Percentiles rank a stretch among this genome's conserved stretches.
Evolutionary conservation across 2,797 vertebrate species (phyloP).

Genomic region (Bradypodion ventrale): DNA sequence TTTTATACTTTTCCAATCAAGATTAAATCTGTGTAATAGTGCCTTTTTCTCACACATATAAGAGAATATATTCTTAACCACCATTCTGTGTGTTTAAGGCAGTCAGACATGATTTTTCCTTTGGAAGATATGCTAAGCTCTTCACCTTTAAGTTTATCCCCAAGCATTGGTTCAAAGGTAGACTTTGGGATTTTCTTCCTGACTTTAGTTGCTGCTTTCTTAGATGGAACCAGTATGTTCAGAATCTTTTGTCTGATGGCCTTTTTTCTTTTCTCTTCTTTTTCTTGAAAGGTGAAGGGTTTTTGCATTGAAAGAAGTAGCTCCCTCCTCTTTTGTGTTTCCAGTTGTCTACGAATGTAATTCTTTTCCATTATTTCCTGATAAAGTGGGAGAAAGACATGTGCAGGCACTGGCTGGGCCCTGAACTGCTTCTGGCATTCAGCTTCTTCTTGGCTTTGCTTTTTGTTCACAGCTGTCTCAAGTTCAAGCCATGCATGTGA

Average conservation of each 20-base stretch:
- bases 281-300: conserved; percentile 89
- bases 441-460: conserved; percentile 80
- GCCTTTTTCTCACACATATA: too few species aligned
- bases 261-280: conserved; percentile 82
- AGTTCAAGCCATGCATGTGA: conserved; percentile 69
- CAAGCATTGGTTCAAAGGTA: conserved; percentile 72
- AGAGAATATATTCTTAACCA: conserved; percentile 10
- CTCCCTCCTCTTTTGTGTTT: conserved; percentile 83
- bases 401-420: conserved; percentile 84
- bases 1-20: not conserved
- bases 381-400: conserved; percentile 83
- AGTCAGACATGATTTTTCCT: conserved; percentile 25
- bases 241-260: conserved; percentile 68
- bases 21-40: too few species aligned
- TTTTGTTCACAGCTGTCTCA: conserved; percentile 64
- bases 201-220: conserved; percentile 59
- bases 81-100: not conserved
- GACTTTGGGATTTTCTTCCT: conserved; percentile 75
- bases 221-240: conserved; percentile 58
- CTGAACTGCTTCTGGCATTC: conserved; percentile 91
- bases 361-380: conserved; percentile 79
- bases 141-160: conserved; percentile 84
- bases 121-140: conserved; percentile 22
- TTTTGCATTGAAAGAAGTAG: conserved; percentile 86
- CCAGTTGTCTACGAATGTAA: conserved; percentile 80